Evolutionary conservation across 2,888 invertebrate species (phyloP).

Genomic region (Hydrotaea diabolus): DNA sequence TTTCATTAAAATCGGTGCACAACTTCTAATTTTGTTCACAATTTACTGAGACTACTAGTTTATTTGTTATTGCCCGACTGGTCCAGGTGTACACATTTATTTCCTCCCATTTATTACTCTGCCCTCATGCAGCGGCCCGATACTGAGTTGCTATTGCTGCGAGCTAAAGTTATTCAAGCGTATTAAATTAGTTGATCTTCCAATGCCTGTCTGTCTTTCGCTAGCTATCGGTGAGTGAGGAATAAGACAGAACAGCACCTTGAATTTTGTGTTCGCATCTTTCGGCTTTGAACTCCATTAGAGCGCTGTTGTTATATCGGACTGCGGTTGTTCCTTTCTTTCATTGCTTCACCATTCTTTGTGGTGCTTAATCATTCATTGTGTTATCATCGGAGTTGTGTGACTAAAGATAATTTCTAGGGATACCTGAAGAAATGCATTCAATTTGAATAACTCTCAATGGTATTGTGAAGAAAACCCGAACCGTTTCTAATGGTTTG

Average conservation of each 20-base stretch:
- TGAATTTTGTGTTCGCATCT: constrained; percentile 36
- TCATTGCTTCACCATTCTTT: constrained; percentile 3
- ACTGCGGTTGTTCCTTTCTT: constrained; percentile 24
- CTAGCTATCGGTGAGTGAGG: neutral
- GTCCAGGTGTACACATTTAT: too few relatives aligned
- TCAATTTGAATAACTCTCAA: constrained; percentile 5
- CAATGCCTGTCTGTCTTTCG: neutral
- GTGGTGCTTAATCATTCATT: constrained; percentile 20
- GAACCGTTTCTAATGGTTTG: constrained; percentile 27
- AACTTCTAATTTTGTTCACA: neutral
- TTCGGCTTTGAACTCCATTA: constrained; percentile 57
- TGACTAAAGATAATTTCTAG: constrained; percentile 63
- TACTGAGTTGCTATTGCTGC: neutral
- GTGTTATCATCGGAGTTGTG: constrained; percentile 57
- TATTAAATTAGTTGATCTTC: constrained; percentile 60
- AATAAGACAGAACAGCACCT: constrained; percentile 53
- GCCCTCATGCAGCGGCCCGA: too few relatives aligned
- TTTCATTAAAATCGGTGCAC: too few relatives aligned
- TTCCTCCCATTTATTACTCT: too few relatives aligned
- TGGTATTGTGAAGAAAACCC: constrained; percentile 28
- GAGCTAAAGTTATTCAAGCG: constrained; percentile 59
- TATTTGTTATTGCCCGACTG: too few relatives aligned
- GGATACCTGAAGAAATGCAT: constrained; percentile 8
- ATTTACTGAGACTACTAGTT: too few relatives aligned
- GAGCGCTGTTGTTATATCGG: constrained; percentile 17